Percentiles rank a stretch among this genome's conserved stretches.
These are phyloP conservation scores for Lophius piscatorius DNA, from an alignment of 2,113 vertebrate genomes.

Conservation along the genomic window DNA sequence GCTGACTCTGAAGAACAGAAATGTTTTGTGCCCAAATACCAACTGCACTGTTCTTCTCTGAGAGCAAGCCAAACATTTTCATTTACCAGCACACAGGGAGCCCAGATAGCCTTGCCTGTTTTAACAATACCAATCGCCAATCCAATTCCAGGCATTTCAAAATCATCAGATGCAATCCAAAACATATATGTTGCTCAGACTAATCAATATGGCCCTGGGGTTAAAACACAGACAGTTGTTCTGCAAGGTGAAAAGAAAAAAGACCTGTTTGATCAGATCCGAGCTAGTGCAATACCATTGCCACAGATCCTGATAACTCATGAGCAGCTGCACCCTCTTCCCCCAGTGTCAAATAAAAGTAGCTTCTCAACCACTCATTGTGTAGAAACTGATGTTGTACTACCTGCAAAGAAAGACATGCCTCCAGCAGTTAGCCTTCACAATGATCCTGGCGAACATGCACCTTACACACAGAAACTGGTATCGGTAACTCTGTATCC, in stretches of 20 bases:
- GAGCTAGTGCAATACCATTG: slow-evolving; percentile 78
- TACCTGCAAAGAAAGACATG: slow-evolving; percentile 76
- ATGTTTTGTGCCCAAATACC: slow-evolving; percentile 92
- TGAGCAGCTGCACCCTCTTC: slow-evolving; percentile 82
- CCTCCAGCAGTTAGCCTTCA: slow-evolving; percentile 60
- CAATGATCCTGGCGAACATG: slow-evolving; percentile 59
- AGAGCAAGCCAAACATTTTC: slow-evolving; percentile 81
- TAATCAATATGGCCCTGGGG: slow-evolving; percentile 67
- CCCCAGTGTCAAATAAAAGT: slow-evolving; percentile 75
- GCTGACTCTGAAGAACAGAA: slow-evolving; percentile 66
- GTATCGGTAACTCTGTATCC: slow-evolving; percentile 88
- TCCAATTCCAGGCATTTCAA: slow-evolving; percentile 67
- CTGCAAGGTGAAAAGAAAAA: slow-evolving; percentile 80
- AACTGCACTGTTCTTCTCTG: slow-evolving; percentile 84
- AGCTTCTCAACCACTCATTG: slow-evolving; percentile 61
- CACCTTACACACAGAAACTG: slow-evolving; percentile 83
- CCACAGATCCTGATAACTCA: slow-evolving; percentile 95
- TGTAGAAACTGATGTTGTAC: slow-evolving; percentile 74
- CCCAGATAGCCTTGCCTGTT: slow-evolving; percentile 76
- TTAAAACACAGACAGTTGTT: slow-evolving; percentile 76
- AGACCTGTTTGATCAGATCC: slow-evolving; percentile 78
- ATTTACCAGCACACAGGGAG: slow-evolving; percentile 74
- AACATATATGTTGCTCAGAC: slow-evolving; percentile 76
- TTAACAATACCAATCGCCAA: slow-evolving; percentile 77
- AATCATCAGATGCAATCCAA: slow-evolving; percentile 75